Conservation (phyloP, 1,140 invertebrate species). For the Physella acuta region DNA sequence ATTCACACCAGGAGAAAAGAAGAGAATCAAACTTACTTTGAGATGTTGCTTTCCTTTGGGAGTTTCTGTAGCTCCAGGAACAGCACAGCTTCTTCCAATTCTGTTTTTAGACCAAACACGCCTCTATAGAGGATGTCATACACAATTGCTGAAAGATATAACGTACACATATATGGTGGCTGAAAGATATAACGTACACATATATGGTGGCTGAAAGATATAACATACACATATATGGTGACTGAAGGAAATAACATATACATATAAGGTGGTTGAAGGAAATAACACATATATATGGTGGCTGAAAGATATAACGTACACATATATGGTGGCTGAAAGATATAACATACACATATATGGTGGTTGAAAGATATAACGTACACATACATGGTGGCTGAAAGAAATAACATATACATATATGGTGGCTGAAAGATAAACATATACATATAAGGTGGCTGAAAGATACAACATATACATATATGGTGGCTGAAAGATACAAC, state of each 20-base stretch:
- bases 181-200: background rate
- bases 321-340: background rate
- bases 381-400: no score
- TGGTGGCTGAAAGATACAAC: background rate
- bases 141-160: slow-evolving; percentile 13
- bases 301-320: background rate
- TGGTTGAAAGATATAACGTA: no score
- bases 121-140: slow-evolving; percentile 16
- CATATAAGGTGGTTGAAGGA: background rate
- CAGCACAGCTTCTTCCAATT: slow-evolving; percentile 18
- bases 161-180: background rate
- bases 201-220: slow-evolving; percentile 8
- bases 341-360: no score
- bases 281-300: background rate
- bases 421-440: background rate
- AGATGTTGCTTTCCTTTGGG: background rate
- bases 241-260: background rate
- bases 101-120: slow-evolving; percentile 13
- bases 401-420: background rate
- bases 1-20: background rate
- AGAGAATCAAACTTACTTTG: slow-evolving; percentile 1
- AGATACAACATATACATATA: background rate
- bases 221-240: background rate
- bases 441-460: background rate
- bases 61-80: slow-evolving; percentile 20